Base-by-base conservation (phyloP, 1,140 invertebrate species). In the Hycleus phaleratus region DNA sequence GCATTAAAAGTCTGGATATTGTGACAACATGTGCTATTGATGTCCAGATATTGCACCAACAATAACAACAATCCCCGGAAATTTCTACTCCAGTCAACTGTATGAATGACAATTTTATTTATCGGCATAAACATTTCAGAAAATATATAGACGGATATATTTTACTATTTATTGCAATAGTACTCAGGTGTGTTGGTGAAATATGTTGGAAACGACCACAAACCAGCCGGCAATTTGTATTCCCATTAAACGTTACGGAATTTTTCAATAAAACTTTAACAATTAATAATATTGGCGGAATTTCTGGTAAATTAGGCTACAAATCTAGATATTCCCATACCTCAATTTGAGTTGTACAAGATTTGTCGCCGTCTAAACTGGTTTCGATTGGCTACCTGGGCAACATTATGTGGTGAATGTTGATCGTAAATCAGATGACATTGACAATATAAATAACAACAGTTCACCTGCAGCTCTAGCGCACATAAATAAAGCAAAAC, bases 251-350 rank as follows among this genome's bases (percentile, higher is more conserved):
- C 32, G 51, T 44, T 53, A 53, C 51, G 45, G 18, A 53, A 53
- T 53, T 53, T 53, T 53, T 53, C 51, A 45, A 53, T 53, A 45
- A 53, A 53, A 53, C 51, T 53, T 53, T 26, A 38, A 46, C 46
- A 53, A 53, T 53, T 53, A 53, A 53, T 53, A 53, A 53, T 53
- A 46, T 26, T 6, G 42, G 40, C 43, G 42, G 38, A 53, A 53
- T 46, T 53, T 40, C 26, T 53, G 43, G 32, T 26, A 18, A 53
- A 53, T 53, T 45, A 38, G 26, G 51, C n/a, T 32, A 40, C 18
- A 42, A 25, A 32, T 42, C 26, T 11, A 32, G n/a, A 2, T 25
- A 11, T 32, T 7, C n/a, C 26, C 32, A n/a, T 18, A 18, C 5
- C 42, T 53, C 11, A 38, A 32, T 46, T 53, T n/a, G 9, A 25